Base-by-base conservation (phyloP, 2,113 vertebrate species). In the Nymphicus hollandicus region DNA sequence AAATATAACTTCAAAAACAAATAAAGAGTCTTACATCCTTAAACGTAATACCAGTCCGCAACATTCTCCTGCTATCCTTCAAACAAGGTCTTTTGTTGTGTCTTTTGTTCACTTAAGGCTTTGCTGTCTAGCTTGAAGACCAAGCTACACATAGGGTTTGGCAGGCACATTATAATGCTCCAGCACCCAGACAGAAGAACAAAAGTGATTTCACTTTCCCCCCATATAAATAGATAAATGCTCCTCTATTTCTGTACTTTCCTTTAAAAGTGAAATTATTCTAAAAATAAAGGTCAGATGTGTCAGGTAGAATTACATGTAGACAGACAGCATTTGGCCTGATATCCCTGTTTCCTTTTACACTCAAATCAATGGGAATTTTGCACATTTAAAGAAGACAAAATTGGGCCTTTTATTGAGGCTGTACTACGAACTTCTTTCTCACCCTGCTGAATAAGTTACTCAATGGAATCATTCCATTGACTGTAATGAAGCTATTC, bases 401-500 rank as follows among this genome's bases (percentile, higher is more conserved):
- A 94, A 94, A 95, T 92, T 23, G 88, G 66, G 82, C 68, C 91
- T 91, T 96, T 96, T 94, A 86, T 94, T 88, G 86, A 19, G 55
- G 79, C 60, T 61, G 60, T 81, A 93, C 93, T 93, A 84, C 56
- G 90, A 94, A 90, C 50, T 91, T 64, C 95, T 84, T 94, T 95
- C 91, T 96, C 83, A 60, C 60, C 73, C 68, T 12, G 55, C 76
- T 94, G 92, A 94, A 93, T 86, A 93, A 90, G 94, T 78, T 55
- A 73, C 88, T 93, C 93, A 64, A 47, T 74, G 89, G 82, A 95
- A 96, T 74, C 78, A 82, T 90, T 77, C 86, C 82, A 74, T 55
- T 71, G 88, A 68, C 88, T 78, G 58, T 96, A 95, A 97, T 95
- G 94, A 95, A 95, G 94, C 92, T 94, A 88, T 95, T 97, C 90